These are phyloP conservation scores for Orchestia grillus DNA, from an alignment of 1,140 invertebrate species.

Conservation along the genomic window DNA sequence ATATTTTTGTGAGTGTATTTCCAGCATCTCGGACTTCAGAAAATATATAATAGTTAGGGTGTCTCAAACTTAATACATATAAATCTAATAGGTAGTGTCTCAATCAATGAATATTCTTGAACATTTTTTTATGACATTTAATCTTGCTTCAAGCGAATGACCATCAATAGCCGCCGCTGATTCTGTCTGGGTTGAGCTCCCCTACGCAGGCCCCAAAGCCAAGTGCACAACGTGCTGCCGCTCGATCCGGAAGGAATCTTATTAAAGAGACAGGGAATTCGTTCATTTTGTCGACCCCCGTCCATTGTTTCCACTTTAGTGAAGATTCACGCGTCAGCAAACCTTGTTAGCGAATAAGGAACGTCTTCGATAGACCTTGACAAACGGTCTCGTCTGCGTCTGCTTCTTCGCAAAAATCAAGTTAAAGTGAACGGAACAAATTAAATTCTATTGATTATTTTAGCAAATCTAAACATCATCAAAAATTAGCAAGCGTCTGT, in stretches of 20 bases:
- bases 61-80: too few relatives aligned
- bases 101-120: background rate
- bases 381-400: background rate
- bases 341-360: background rate
- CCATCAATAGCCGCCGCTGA: background rate
- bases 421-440: background rate
- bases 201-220: background rate
- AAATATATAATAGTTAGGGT: too few relatives aligned
- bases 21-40: too few relatives aligned
- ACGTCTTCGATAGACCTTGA: background rate
- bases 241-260: background rate
- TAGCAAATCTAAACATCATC: background rate
- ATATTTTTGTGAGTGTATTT: too few relatives aligned
- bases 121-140: background rate
- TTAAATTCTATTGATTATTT: background rate
- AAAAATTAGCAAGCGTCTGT: background rate
- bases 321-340: background rate
- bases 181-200: background rate
- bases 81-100: background rate
- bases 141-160: background rate
- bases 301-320: conserved; percentile 8
- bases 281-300: background rate
- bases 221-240: background rate
- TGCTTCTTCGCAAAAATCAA: background rate
- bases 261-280: background rate